Evolutionary conservation across 2,797 vertebrate genomes (phyloP).

Genomic region (Leptodactylus fallax): DNA sequence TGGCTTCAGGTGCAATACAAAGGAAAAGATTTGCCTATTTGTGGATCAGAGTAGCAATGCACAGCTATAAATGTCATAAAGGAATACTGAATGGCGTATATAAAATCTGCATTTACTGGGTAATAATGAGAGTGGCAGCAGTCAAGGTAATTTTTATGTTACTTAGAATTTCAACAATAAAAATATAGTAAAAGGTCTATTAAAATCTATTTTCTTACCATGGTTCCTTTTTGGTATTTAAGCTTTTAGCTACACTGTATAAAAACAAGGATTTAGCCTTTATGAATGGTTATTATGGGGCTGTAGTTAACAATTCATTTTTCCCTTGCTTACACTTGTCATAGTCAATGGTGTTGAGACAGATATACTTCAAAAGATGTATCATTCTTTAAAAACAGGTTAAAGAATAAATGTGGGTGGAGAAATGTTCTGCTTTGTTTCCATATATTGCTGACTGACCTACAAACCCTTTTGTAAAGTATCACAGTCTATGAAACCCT

Average conservation of each 20-base stretch:
- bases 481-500: conserved; percentile 29
- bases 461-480: conserved; percentile 22
- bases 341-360: not conserved
- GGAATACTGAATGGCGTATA: conserved; percentile 42
- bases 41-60: conserved; percentile 14
- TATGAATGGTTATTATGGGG: conserved; percentile 9
- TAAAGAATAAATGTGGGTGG: conserved; percentile 14
- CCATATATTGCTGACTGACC: conserved; percentile 36
- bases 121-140: conserved; percentile 53
- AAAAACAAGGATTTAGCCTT: conserved; percentile 19
- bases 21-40: conserved; percentile 37
- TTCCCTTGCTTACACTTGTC: not conserved
- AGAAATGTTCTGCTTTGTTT: conserved; percentile 26
- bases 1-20: conserved; percentile 23
- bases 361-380: not conserved
- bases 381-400: conserved; percentile 20
- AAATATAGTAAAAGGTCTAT: conserved; percentile 31
- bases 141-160: conserved; percentile 55
- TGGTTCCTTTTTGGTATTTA: conserved; percentile 2
- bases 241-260: conserved; percentile 9
- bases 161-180: conserved; percentile 38
- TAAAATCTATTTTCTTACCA: conserved; percentile 35
- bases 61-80: conserved; percentile 51
- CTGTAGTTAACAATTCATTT: not conserved
- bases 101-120: conserved; percentile 49